Evolutionary conservation across 2,888 invertebrate genomes (phyloP).

Genomic region (Habroteleia sp.): DNA sequence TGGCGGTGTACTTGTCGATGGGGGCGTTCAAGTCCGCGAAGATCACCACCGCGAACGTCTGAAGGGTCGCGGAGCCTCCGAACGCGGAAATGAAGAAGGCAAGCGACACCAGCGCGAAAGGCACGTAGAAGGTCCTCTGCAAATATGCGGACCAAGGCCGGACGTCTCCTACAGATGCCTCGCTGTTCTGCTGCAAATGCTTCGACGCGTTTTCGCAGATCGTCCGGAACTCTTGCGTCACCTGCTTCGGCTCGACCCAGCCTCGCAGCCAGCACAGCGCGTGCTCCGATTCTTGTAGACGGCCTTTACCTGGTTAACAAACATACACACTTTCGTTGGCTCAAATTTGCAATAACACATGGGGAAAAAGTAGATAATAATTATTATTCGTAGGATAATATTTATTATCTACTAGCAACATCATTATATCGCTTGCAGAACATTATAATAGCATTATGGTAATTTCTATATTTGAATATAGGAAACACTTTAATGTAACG

Average conservation of each 20-base stretch:
- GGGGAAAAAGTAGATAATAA: too few species aligned
- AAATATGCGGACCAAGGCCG: constrained; percentile 81
- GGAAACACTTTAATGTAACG: too few species aligned
- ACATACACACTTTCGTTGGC: too few species aligned
- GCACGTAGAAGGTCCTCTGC: constrained; percentile 85
- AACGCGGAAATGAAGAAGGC: constrained; percentile 89
- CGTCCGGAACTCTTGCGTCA: constrained; percentile 84
- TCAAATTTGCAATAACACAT: too few species aligned
- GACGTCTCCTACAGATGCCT: constrained; percentile 7
- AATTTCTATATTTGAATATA: too few species aligned
- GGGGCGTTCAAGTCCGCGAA: constrained; percentile 88
- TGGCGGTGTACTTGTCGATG: constrained; percentile 89
- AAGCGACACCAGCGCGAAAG: constrained; percentile 85
- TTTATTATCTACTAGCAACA: too few species aligned
- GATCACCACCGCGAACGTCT: constrained; percentile 88
- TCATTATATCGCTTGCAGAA: too few species aligned
- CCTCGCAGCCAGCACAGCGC: constrained; percentile 90
- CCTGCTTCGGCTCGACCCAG: constrained; percentile 85
- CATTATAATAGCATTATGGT: too few species aligned
- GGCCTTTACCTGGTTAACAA: constrained; percentile 83
- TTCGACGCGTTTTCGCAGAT: constrained; percentile 81
- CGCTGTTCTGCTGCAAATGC: constrained; percentile 51
- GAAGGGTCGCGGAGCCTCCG: constrained; percentile 88
- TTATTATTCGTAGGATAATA: too few species aligned
- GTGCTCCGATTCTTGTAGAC: constrained; percentile 85